Evolutionary conservation across 2,113 vertebrate genomes (phyloP).

Genomic region (Dasyurus viverrinus): DNA sequence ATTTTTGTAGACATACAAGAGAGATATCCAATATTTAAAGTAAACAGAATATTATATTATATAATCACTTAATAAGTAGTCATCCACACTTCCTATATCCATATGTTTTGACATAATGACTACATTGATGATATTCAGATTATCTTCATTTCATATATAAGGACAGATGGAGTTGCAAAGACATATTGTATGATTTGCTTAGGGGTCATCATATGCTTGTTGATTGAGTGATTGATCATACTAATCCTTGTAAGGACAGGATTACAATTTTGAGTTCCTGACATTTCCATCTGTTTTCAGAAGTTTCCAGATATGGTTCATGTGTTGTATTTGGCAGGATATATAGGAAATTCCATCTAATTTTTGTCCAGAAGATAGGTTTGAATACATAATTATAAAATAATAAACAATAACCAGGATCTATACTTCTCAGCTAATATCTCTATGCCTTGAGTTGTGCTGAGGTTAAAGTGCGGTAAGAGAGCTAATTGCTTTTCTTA

Average conservation of each 20-base stretch:
- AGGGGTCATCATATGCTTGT: not conserved
- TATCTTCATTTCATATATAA: not conserved
- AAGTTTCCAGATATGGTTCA: not conserved
- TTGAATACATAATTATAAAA: constrained; percentile 9
- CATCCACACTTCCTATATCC: not conserved
- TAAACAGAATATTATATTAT: not conserved
- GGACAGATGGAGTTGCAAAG: not conserved
- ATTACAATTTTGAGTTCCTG: not conserved
- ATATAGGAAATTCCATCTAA: not conserved
- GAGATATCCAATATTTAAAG: not conserved
- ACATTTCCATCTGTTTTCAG: constrained; percentile 6
- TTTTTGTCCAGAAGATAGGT: not conserved
- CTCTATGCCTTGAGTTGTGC: not conserved
- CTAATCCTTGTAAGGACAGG: constrained; percentile 14
- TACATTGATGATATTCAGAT: constrained; percentile 24
- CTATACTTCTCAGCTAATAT: not conserved
- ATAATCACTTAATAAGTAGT: not conserved
- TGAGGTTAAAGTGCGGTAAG: not conserved
- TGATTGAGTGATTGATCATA: not conserved
- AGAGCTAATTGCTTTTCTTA: not conserved
- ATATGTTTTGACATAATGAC: not conserved
- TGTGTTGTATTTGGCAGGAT: not conserved
- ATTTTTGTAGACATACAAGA: not conserved
- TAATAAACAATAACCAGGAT: not conserved
- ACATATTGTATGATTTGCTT: not conserved